A percentile compares a stretch with the other conserved stretches of the same genome.
phyloP scores from a whole-genome alignment of 2,888 invertebrate species.

The Trichogramma dendrolimi region DNA sequence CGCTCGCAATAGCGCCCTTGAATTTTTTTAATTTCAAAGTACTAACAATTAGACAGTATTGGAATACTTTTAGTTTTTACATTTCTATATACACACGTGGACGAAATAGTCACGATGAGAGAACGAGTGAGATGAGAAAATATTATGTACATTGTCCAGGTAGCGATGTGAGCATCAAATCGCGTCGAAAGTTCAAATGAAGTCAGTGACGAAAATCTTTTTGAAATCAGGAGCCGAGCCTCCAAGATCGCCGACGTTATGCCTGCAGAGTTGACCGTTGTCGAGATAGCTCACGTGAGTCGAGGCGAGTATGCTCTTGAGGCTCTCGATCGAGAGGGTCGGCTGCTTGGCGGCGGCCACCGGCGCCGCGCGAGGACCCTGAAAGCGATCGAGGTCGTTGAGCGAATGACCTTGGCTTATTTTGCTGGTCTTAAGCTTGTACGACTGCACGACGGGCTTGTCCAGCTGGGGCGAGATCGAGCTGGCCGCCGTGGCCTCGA shows the following conservation, averaged over 20 bases:
- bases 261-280: conserved; percentile 49
- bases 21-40: too few species aligned
- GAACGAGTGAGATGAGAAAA: too few species aligned
- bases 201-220: conserved; percentile 56
- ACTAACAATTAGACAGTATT: too few species aligned
- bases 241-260: conserved; percentile 42
- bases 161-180: neutral
- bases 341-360: conserved; percentile 22
- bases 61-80: too few species aligned
- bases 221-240: conserved; percentile 58
- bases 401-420: conserved; percentile 47
- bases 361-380: neutral
- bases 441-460: conserved; percentile 45
- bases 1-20: too few species aligned
- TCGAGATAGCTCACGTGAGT: conserved; percentile 48
- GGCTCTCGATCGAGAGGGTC: conserved; percentile 48
- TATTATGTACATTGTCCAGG: neutral
- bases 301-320: conserved; percentile 46
- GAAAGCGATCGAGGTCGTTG: conserved; percentile 49
- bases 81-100: too few species aligned
- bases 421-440: conserved; percentile 40
- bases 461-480: conserved; percentile 27
- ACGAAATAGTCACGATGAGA: too few species aligned
- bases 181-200: conserved; percentile 41
- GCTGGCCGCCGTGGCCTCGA: conserved; percentile 34